These are phyloP conservation scores for Columba guinea DNA, from an alignment of 2,797 vertebrate genomes.

Conservation along the genomic window DNA sequence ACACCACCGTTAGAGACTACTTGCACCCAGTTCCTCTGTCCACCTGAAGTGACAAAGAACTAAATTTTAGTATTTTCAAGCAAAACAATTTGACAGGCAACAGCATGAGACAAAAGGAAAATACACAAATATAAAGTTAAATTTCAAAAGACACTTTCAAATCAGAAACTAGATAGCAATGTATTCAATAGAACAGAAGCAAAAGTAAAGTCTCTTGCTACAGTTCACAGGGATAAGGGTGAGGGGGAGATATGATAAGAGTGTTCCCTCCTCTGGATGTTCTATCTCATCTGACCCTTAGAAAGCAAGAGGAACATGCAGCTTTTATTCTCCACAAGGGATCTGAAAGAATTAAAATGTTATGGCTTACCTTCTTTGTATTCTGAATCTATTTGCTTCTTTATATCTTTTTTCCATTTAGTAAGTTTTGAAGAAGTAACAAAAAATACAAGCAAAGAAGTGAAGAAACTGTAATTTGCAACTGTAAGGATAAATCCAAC, in stretches of 20 bases:
- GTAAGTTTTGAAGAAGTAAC: conserved; percentile 92
- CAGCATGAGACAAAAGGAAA: neutral
- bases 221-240: neutral
- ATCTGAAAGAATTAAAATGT: neutral
- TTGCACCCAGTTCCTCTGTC: conserved; percentile 95
- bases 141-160: neutral
- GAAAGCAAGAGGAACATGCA: neutral
- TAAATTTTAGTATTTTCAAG: neutral
- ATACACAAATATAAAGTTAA: neutral
- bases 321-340: neutral
- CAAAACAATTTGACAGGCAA: neutral
- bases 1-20: conserved; percentile 95
- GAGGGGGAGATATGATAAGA: neutral
- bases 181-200: neutral
- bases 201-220: neutral
- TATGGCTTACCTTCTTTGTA: conserved; percentile 91
- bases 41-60: conserved; percentile 78
- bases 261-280: neutral
- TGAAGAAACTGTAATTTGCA: conserved; percentile 96
- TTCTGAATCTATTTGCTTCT: conserved; percentile 88
- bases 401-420: conserved; percentile 87
- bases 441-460: conserved; percentile 89
- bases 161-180: neutral
- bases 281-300: neutral
- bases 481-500: conserved; percentile 93